phyloP scores from a whole-genome alignment of 1,140 invertebrate genomes.

The Drosophila repletoides region DNA sequence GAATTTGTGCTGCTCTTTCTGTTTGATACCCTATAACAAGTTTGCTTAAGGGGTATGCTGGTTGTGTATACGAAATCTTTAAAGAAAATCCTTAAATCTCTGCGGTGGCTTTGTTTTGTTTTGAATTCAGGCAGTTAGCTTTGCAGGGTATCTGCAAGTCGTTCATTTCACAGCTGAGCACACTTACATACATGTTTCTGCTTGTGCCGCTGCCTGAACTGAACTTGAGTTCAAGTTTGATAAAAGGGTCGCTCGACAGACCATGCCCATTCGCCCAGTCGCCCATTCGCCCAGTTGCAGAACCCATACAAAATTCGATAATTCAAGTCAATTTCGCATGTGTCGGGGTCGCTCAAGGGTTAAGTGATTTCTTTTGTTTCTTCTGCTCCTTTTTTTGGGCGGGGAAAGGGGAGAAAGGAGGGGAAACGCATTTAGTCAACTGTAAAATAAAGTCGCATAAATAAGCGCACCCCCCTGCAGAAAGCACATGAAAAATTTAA shows the following conservation, averaged over 20 bases:
- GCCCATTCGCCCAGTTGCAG: slow-evolving; percentile 37
- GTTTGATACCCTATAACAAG: slow-evolving; percentile 1
- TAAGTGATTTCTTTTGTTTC: slow-evolving; percentile 67
- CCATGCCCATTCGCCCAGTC: slow-evolving; percentile 30
- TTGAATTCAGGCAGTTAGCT: neutral
- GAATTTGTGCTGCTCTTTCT: slow-evolving; percentile 15
- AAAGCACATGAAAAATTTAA: slow-evolving; percentile 43
- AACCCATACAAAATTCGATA: slow-evolving; percentile 64
- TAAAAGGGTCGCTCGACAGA: slow-evolving; percentile 61
- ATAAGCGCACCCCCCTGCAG: slow-evolving; percentile 39
- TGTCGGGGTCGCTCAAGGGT: slow-evolving; percentile 68
- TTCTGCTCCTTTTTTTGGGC: slow-evolving; percentile 5
- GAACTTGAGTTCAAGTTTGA: slow-evolving; percentile 68
- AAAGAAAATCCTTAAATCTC: too few species aligned
- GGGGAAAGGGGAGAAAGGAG: too few species aligned
- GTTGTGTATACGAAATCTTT: neutral
- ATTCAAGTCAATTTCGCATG: slow-evolving; percentile 72
- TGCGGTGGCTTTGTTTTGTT: neutral
- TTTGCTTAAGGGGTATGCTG: neutral
- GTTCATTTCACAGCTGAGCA: neutral
- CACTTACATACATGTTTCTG: slow-evolving; percentile 6
- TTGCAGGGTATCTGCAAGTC: neutral
- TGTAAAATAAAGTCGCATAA: slow-evolving; percentile 68
- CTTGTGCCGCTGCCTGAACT: slow-evolving; percentile 47
- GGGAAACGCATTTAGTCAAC: slow-evolving; percentile 53